Conservation (phyloP, 1,140 invertebrate genomes). For the Potamilus streckersoni region DNA sequence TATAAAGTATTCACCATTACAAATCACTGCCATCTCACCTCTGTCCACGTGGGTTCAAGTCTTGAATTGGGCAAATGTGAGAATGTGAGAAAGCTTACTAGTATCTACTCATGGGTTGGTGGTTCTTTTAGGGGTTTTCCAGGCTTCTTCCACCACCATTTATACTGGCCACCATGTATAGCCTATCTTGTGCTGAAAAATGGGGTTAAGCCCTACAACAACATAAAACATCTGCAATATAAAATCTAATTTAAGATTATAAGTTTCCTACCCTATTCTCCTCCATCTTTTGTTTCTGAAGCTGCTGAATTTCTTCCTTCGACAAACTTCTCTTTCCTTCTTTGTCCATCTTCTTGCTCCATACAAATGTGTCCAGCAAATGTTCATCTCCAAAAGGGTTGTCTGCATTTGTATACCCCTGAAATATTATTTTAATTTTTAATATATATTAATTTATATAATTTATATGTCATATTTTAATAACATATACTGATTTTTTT, state of each 20-base stretch:
- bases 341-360: slow-evolving; percentile 96
- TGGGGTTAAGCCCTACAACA: too few species aligned
- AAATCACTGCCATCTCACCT: too few species aligned
- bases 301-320: slow-evolving; percentile 85
- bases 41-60: too few species aligned
- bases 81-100: too few species aligned
- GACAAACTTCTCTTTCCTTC: slow-evolving; percentile 87
- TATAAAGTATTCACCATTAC: background rate
- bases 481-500: background rate
- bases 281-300: slow-evolving; percentile 87
- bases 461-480: background rate
- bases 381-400: slow-evolving; percentile 91
- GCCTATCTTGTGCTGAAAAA: too few species aligned
- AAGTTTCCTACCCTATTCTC: slow-evolving; percentile 79
- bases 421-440: background rate
- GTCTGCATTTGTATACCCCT: background rate
- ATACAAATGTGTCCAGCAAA: slow-evolving; percentile 92
- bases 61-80: too few species aligned
- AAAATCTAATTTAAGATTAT: background rate
- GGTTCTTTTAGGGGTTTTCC: too few species aligned
- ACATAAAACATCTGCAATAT: background rate
- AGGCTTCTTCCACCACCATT: too few species aligned
- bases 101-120: too few species aligned
- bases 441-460: background rate
- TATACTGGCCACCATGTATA: too few species aligned